These are phyloP conservation scores for Mugil cephalus DNA, from an alignment of 2,113 vertebrate species.

Conservation along the genomic window DNA sequence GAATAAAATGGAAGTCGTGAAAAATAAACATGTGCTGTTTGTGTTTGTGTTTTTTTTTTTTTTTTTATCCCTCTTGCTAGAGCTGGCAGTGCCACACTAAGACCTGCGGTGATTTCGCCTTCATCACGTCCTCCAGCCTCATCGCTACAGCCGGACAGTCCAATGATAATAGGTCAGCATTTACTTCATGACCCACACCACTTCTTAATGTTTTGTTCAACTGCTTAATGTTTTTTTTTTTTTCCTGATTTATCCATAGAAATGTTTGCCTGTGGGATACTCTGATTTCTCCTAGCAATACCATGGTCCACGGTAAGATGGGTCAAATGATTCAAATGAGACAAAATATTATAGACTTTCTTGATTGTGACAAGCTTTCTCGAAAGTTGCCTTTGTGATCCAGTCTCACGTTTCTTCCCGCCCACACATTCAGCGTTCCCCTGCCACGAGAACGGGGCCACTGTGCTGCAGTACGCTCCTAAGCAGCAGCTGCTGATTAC, in stretches of 20 bases:
- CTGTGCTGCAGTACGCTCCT: slow-evolving; percentile 95
- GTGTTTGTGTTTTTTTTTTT: background rate
- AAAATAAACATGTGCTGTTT: background rate
- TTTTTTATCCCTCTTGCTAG: slow-evolving; percentile 72
- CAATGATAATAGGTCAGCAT: slow-evolving; percentile 91
- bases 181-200: background rate
- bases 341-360: too few species aligned
- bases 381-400: background rate
- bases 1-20: background rate
- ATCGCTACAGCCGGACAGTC: slow-evolving; percentile 97
- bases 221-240: background rate
- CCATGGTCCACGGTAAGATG: slow-evolving; percentile 90
- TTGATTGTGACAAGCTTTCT: too few species aligned
- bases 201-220: background rate
- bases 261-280: slow-evolving; percentile 96
- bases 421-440: slow-evolving; percentile 87
- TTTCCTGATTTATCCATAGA: slow-evolving; percentile 70
- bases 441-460: slow-evolving; percentile 96
- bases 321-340: background rate
- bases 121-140: slow-evolving; percentile 97
- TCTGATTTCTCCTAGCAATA: slow-evolving; percentile 89
- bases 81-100: slow-evolving; percentile 98
- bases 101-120: slow-evolving; percentile 95
- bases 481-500: slow-evolving; percentile 95
- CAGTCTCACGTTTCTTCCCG: background rate